Evolutionary conservation across 2,888 invertebrate genomes (phyloP).

Genomic region (Chloroclysta siterata): DNA sequence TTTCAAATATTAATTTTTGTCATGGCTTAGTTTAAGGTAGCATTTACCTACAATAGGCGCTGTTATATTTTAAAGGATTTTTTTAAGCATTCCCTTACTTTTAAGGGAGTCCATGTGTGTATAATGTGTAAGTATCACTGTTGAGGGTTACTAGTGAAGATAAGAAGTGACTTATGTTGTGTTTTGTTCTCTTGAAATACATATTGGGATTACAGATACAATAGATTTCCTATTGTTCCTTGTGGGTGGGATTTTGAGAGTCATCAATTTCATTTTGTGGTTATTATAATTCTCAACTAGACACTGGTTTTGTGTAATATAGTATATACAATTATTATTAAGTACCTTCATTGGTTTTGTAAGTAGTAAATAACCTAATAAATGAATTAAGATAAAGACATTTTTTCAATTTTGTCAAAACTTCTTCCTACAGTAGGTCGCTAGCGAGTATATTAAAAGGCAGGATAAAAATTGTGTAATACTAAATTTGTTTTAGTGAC

Average conservation of each 20-base stretch:
- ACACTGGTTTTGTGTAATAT: conserved; percentile 23
- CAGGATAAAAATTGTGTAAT: too few relatives aligned
- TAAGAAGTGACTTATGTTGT: conserved; percentile 3
- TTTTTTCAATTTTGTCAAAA: neutral
- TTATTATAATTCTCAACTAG: conserved; percentile 16
- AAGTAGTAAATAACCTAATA: conserved; percentile 23
- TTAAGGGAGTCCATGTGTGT: conserved; percentile 19
- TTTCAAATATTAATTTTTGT: neutral
- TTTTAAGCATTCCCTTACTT: conserved; percentile 25
- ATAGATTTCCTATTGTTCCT: neutral
- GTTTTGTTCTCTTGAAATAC: conserved; percentile 9
- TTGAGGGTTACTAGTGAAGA: conserved; percentile 1
- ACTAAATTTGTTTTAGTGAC: neutral
- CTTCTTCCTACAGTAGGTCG: too few relatives aligned
- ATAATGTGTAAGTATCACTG: conserved; percentile 10
- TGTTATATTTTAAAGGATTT: conserved; percentile 12
- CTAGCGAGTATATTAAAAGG: too few relatives aligned
- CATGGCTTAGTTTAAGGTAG: conserved; percentile 7
- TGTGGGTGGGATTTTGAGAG: neutral
- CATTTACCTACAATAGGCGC: conserved; percentile 14
- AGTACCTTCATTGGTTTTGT: conserved; percentile 19
- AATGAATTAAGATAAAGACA: conserved; percentile 13
- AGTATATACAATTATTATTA: conserved; percentile 19
- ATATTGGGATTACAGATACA: neutral
- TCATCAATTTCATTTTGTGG: conserved; percentile 8